phyloP scores from a whole-genome alignment of 2,888 invertebrate genomes.

The Spicauda simplicius region DNA sequence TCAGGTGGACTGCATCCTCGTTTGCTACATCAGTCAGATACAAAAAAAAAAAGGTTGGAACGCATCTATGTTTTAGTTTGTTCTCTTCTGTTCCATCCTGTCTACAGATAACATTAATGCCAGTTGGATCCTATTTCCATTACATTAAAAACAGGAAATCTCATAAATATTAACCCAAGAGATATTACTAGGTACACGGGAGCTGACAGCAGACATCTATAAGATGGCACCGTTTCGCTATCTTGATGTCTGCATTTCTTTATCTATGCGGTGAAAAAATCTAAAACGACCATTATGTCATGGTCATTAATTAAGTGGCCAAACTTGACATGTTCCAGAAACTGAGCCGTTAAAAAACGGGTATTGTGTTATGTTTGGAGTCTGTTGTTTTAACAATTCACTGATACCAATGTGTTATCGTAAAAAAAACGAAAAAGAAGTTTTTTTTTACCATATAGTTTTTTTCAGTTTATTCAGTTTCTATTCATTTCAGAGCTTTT shows the following conservation, averaged over 20 bases:
- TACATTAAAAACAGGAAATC: not conserved
- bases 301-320: slow-evolving; percentile 74
- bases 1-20: too few species aligned
- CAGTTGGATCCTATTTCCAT: not conserved
- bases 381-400: not conserved
- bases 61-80: too few species aligned
- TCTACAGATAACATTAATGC: not conserved
- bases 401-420: not conserved
- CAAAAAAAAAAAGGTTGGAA: too few species aligned
- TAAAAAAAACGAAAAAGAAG: too few species aligned
- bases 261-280: slow-evolving; percentile 54
- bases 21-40: too few species aligned
- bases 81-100: too few species aligned
- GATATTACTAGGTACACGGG: slow-evolving; percentile 59
- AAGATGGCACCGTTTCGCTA: slow-evolving; percentile 56
- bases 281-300: slow-evolving; percentile 62
- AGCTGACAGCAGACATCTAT: slow-evolving; percentile 73
- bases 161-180: slow-evolving; percentile 48
- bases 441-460: too few species aligned
- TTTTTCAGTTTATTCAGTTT: too few species aligned
- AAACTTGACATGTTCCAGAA: slow-evolving; percentile 38
- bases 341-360: not conserved
- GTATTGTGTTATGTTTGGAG: not conserved
- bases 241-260: slow-evolving; percentile 75
- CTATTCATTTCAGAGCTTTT: too few species aligned